phyloP scores from a whole-genome alignment of 2,888 invertebrate genomes.

The Xestia c-nigrum region DNA sequence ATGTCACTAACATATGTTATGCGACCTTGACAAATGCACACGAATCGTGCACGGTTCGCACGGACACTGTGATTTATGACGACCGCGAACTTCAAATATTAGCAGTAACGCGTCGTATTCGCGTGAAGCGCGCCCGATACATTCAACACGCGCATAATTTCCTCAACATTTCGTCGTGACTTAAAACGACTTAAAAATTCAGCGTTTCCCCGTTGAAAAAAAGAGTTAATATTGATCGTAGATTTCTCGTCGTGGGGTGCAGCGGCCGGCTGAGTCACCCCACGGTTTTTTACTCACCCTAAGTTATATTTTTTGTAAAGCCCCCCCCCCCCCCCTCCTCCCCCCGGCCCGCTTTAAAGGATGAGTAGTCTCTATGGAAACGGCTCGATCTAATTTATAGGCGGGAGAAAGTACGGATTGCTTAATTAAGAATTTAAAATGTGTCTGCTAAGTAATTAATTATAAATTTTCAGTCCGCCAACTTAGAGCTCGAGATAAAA shows the following conservation, averaged over 20 bases:
- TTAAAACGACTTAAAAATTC: conserved; percentile 89
- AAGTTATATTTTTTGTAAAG: conserved; percentile 91
- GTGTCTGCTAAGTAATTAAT: conserved; percentile 89
- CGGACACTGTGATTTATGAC: conserved; percentile 79
- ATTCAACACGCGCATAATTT: conserved; percentile 74
- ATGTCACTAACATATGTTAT: conserved; percentile 82
- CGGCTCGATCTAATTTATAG: conserved; percentile 91
- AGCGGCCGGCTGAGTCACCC: conserved; percentile 91
- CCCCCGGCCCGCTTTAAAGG: conserved; percentile 89
- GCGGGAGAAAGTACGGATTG: conserved; percentile 90
- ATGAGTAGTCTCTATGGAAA: conserved; percentile 91
- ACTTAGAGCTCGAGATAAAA: conserved; percentile 76
- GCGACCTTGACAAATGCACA: conserved; percentile 85
- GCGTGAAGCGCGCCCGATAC: conserved; percentile 70
- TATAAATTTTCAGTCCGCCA: conserved; percentile 84
- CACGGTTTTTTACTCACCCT: conserved; percentile 91
- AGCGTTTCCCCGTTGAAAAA: conserved; percentile 89
- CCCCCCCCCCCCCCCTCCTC: conserved; percentile 79
- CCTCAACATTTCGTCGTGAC: conserved; percentile 71
- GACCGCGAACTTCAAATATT: conserved; percentile 73
- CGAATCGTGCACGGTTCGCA: conserved; percentile 57
- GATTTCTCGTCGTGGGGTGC: conserved; percentile 91
- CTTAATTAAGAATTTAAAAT: conserved; percentile 91
- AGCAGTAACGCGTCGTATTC: conserved; percentile 45
- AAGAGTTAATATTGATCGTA: conserved; percentile 91